phyloP scores from a whole-genome alignment of 1,140 invertebrate genomes.

The Aleiodes sp. region DNA sequence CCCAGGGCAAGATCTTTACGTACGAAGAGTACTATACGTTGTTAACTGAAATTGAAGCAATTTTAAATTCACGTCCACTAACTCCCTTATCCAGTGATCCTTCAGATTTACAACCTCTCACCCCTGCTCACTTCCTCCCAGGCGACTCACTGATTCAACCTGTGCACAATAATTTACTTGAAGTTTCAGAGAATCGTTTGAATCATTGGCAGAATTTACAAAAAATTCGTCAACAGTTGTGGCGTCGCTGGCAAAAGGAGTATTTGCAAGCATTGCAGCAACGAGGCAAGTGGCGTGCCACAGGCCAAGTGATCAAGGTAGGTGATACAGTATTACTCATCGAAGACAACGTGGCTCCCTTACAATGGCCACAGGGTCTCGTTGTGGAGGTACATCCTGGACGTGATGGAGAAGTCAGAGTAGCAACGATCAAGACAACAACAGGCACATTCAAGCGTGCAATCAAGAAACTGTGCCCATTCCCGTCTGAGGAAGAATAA shows the following conservation, averaged over 20 bases:
- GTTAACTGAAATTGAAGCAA: slow-evolving; percentile 35
- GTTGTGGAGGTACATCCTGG: slow-evolving; percentile 17
- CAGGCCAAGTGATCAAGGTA: slow-evolving; percentile 33
- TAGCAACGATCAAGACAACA: not conserved
- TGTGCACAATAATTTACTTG: slow-evolving; percentile 12
- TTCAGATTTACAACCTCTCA: slow-evolving; percentile 34
- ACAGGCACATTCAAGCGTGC: not conserved
- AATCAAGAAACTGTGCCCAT: slow-evolving; percentile 7
- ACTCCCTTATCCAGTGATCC: slow-evolving; percentile 38
- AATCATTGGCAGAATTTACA: slow-evolving; percentile 28
- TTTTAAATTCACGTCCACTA: slow-evolving; percentile 41
- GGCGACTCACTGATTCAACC: slow-evolving; percentile 28
- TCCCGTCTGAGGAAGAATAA: no score
- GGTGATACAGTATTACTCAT: slow-evolving; percentile 52
- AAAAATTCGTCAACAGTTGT: slow-evolving; percentile 43
- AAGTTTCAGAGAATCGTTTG: slow-evolving; percentile 2
- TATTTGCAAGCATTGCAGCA: slow-evolving; percentile 43
- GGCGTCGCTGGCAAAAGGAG: slow-evolving; percentile 43
- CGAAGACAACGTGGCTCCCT: slow-evolving; percentile 38
- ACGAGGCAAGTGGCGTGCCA: slow-evolving; percentile 45
- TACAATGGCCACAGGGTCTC: slow-evolving; percentile 22
- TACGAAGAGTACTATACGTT: not conserved
- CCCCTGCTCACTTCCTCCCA: slow-evolving; percentile 40
- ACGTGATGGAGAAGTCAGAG: not conserved
- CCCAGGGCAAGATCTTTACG: not conserved